phyloP scores from a whole-genome alignment of 2,113 vertebrate genomes.

The Phrynocephalus versicolor region DNA sequence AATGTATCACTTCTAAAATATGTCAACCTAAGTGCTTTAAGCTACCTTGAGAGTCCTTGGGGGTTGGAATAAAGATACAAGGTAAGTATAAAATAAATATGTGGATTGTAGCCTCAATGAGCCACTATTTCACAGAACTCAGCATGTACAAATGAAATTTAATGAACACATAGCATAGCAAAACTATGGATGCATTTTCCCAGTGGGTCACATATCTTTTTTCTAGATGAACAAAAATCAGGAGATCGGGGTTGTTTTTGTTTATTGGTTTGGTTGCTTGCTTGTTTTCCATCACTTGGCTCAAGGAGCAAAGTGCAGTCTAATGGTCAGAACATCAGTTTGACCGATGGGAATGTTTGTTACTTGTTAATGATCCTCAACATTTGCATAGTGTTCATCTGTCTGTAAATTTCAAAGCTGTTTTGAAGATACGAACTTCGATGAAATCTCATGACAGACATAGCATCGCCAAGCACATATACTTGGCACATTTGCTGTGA shows the following conservation, averaged over 20 bases:
- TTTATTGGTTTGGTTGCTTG: background rate
- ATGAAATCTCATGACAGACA: conserved; percentile 30
- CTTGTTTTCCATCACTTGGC: background rate
- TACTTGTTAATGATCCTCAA: conserved; percentile 12
- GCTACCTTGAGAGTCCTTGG: background rate
- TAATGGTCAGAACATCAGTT: background rate
- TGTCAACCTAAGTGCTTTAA: background rate
- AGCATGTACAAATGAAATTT: background rate
- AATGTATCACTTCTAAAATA: background rate
- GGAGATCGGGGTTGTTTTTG: background rate
- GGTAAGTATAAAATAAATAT: background rate
- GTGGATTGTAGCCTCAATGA: background rate
- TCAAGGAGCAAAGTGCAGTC: background rate
- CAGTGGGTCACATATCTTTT: background rate
- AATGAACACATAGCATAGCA: background rate
- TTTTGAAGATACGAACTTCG: background rate
- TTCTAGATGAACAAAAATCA: conserved; percentile 2
- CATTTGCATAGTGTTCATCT: conserved; percentile 4
- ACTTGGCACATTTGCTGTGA: conserved; percentile 1
- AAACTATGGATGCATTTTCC: background rate
- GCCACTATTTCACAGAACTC: background rate
- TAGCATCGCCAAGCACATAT: fast-evolving
- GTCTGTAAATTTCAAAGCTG: conserved; percentile 27
- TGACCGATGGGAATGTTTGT: background rate
- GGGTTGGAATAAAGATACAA: background rate